Evolutionary conservation across 2,797 vertebrate genomes (phyloP).

Genomic region (Dryobates pubescens): DNA sequence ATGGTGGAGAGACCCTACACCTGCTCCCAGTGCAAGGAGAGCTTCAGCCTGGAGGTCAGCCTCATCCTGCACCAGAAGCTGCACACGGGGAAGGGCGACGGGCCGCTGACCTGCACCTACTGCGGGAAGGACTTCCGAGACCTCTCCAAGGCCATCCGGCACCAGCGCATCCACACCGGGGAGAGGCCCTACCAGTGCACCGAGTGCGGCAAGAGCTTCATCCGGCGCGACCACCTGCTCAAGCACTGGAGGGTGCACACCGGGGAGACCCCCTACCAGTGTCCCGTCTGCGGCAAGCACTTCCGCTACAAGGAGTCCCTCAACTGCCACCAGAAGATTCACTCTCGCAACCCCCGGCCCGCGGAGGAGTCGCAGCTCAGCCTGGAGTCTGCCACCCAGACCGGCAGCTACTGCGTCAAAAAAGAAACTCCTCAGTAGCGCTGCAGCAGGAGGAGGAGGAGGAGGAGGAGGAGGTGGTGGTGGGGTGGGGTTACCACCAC

Average conservation of each 20-base stretch:
- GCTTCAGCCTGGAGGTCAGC: slow-evolving; percentile 79
- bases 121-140: slow-evolving; percentile 83
- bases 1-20: slow-evolving; percentile 73
- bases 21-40: slow-evolving; percentile 81
- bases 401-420: slow-evolving; percentile 29
- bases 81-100: slow-evolving; percentile 72
- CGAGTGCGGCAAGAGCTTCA: slow-evolving; percentile 81
- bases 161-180: slow-evolving; percentile 81
- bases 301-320: slow-evolving; percentile 75
- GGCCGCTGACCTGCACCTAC: slow-evolving; percentile 81
- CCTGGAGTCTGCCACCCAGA: slow-evolving; percentile 15
- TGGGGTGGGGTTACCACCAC: not conserved
- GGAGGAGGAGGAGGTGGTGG: not conserved
- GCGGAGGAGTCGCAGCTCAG: slow-evolving; percentile 34
- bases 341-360: slow-evolving; percentile 61
- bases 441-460: not conserved
- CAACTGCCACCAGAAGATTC: slow-evolving; percentile 76
- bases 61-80: slow-evolving; percentile 80
- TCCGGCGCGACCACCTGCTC: slow-evolving; percentile 80
- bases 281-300: slow-evolving; percentile 70
- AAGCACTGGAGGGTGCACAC: slow-evolving; percentile 82
- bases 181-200: slow-evolving; percentile 81
- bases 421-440: slow-evolving; percentile 61
- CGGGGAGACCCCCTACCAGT: slow-evolving; percentile 72
- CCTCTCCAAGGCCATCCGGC: slow-evolving; percentile 81